Conservation (phyloP, 2,113 vertebrate species). For the Oreochromis niloticus region DNA sequence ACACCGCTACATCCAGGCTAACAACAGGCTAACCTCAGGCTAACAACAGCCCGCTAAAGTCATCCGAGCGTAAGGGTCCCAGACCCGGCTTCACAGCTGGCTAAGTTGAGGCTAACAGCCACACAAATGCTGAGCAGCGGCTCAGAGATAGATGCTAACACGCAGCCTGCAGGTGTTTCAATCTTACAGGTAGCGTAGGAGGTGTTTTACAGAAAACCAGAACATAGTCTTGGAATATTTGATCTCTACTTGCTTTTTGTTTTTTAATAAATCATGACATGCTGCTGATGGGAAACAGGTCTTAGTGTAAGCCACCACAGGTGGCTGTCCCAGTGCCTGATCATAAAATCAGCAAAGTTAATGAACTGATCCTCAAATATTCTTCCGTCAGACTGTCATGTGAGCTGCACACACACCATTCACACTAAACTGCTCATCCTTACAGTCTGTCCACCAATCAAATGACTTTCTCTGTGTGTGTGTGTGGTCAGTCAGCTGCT, state of each 20-base stretch:
- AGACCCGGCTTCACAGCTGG: neutral
- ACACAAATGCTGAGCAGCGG: neutral
- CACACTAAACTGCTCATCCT: neutral
- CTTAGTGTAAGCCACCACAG: neutral
- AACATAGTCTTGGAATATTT: neutral
- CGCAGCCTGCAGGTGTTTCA: neutral
- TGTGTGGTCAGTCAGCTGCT: conserved; percentile 50
- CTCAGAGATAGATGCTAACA: neutral
- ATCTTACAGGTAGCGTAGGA: neutral
- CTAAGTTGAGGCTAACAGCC: neutral
- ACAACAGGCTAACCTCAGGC: neutral
- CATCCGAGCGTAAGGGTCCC: neutral
- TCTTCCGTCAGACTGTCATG: neutral
- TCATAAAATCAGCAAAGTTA: neutral
- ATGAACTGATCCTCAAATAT: neutral
- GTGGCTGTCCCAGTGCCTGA: neutral
- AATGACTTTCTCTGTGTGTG: neutral
- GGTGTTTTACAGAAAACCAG: neutral
- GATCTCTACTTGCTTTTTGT: neutral
- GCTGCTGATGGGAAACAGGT: neutral
- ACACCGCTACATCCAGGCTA: neutral
- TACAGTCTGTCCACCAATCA: neutral
- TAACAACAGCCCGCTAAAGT: neutral
- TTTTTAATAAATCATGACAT: neutral
- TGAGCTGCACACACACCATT: neutral